These are phyloP conservation scores for Oscheius sp. DNA, from an alignment of 2,888 invertebrate genomes.

Conservation along the genomic window DNA sequence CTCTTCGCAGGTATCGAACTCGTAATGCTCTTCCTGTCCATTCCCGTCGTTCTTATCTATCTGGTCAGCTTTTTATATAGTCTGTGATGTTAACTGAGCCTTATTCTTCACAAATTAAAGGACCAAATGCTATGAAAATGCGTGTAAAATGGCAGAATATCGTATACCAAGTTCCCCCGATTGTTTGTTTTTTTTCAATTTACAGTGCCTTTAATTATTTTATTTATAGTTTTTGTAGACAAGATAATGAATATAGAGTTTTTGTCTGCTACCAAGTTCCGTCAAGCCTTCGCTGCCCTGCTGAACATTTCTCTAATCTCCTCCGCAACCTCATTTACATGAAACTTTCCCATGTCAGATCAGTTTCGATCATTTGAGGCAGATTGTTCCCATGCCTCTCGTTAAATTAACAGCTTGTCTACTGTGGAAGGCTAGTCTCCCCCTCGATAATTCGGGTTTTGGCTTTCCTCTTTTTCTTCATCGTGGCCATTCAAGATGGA, in stretches of 20 bases:
- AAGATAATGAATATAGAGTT: background rate
- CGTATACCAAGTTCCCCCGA: constrained; percentile 1
- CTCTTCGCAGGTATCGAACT: constrained; percentile 34
- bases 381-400: background rate
- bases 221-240: constrained; percentile 1
- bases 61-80: constrained; percentile 18
- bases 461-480: background rate
- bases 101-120: constrained; percentile 2
- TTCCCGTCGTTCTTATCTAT: constrained; percentile 34
- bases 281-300: background rate
- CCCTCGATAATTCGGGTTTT: background rate
- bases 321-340: background rate
- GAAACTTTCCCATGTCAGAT: background rate
- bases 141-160: constrained; percentile 5
- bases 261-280: background rate
- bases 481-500: background rate
- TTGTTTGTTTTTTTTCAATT: background rate
- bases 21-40: constrained; percentile 31
- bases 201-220: constrained; percentile 26
- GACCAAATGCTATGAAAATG: constrained; percentile 24
- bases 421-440: background rate
- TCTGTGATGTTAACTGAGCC: constrained; percentile 27
- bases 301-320: background rate
- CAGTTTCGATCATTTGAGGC: too few relatives aligned
- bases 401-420: background rate